Base-by-base conservation (phyloP, 2,113 vertebrate genomes). In the Myodes glareolus region DNA sequence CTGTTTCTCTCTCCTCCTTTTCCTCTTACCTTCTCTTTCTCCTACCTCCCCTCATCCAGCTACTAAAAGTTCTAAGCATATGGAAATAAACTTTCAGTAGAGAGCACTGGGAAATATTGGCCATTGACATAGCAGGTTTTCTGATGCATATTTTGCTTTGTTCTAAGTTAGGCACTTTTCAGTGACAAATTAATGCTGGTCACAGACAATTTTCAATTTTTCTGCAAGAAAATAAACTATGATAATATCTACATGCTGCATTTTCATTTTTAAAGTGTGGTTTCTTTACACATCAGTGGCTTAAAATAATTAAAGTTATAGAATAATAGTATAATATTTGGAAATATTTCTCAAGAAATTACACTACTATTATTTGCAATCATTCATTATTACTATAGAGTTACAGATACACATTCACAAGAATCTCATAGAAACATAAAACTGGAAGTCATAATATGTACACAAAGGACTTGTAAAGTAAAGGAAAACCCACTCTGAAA, bases 271-370 rank as follows among this genome's bases (percentile, higher is more conserved):
- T 94, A 55, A 90, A 25, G 5, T 91, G 23, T 93, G 31, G 0
- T 25, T 95, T 1, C 39, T 82, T 70, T 67, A 10, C 39, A 58
- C 29, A 67, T 70, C 1, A 17, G 4, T 92, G 63, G 7, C 27
- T 97, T 97, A 78, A 81, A 93, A 80, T 89, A 86, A 76, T 76
- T 81, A 89, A 33, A 75, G 1, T 8, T 78, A 3, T 91, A 39
- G 31, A 89, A 70, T 75, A 89, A 65, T 68, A 91, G 42, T 29
- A 67, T 31, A 36, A 29, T 42, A 23, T 21, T 52, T 39, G 19
- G 13, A 63, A 87, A 5, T 5, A 92, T 29, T 42, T 94, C 78
- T 93, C 45, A 94, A 47, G 31, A 95, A 78, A 84, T 45, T 78
- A n/a, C 33, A 61, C 27, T 67, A 81, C 10, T 63, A 76, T 84